Evolutionary conservation across 2,888 invertebrate species (phyloP).

Genomic region (Apoda limacodes): DNA sequence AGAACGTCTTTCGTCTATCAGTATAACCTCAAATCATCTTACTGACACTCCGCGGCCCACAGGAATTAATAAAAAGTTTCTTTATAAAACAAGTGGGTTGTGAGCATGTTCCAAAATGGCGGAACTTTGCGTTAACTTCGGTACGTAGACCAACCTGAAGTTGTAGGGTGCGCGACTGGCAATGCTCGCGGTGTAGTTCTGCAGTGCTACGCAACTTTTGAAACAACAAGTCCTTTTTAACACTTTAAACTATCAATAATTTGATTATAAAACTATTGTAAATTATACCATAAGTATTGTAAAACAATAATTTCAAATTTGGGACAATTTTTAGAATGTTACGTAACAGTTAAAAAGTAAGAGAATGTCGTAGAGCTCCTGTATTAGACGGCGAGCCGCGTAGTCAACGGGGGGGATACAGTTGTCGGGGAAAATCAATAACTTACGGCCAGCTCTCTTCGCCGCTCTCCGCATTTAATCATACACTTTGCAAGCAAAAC

Average conservation of each 20-base stretch:
- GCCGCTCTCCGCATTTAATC: conserved; percentile 70
- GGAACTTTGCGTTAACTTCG: conserved; percentile 72
- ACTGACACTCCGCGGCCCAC: conserved; percentile 70
- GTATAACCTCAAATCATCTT: conserved; percentile 69
- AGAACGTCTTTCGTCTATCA: conserved; percentile 51
- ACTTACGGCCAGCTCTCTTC: conserved; percentile 69
- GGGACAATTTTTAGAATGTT: too few species aligned
- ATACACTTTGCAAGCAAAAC: conserved; percentile 71
- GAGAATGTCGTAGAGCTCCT: conserved; percentile 34
- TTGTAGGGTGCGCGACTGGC: conserved; percentile 63
- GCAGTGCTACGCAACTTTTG: conserved; percentile 61
- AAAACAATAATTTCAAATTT: too few species aligned
- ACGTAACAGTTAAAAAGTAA: conserved; percentile 37
- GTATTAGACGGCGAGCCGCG: conserved; percentile 51
- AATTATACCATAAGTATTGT: too few species aligned
- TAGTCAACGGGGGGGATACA: conserved; percentile 62
- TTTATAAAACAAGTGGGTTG: conserved; percentile 72
- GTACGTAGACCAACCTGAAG: conserved; percentile 67
- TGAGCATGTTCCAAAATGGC: conserved; percentile 73
- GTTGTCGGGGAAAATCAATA: conserved; percentile 70
- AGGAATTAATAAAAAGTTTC: conserved; percentile 73
- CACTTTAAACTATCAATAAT: too few species aligned
- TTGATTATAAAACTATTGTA: too few species aligned
- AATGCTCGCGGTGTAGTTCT: conserved; percentile 41
- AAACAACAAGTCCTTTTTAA: conserved; percentile 44